These are phyloP conservation scores for Morus bassanus DNA, from an alignment of 2,797 vertebrate genomes.

Conservation along the genomic window DNA sequence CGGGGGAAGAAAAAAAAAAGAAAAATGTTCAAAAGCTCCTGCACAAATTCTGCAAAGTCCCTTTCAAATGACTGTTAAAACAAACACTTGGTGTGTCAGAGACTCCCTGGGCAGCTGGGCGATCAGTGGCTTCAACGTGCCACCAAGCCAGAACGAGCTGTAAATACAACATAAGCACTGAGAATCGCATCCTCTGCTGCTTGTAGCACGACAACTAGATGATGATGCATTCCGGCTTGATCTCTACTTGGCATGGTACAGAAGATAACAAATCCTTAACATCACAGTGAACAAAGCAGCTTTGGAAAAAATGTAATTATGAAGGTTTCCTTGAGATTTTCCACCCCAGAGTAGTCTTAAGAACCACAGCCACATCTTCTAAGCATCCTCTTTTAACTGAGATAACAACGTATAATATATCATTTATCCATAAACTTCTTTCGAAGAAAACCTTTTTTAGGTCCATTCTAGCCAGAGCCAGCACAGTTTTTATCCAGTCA, in stretches of 20 bases:
- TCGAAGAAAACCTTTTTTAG: background rate
- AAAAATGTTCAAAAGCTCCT: background rate
- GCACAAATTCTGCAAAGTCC: background rate
- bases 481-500: background rate
- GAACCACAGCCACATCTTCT: background rate
- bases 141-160: background rate
- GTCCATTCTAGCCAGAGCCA: background rate
- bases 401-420: background rate
- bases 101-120: background rate
- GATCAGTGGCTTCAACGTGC: background rate
- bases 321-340: background rate
- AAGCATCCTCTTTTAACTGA: background rate
- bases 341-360: background rate
- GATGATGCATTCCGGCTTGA: background rate
- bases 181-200: background rate
- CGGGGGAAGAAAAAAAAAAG: background rate
- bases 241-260: background rate
- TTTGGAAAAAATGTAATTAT: background rate
- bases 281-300: background rate
- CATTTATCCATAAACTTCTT: background rate
- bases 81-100: background rate
- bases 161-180: background rate
- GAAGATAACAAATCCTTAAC: background rate
- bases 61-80: background rate
- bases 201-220: background rate